Evolutionary conservation across 1,140 invertebrate species (phyloP).

Genomic region (Drosophila elegans): DNA sequence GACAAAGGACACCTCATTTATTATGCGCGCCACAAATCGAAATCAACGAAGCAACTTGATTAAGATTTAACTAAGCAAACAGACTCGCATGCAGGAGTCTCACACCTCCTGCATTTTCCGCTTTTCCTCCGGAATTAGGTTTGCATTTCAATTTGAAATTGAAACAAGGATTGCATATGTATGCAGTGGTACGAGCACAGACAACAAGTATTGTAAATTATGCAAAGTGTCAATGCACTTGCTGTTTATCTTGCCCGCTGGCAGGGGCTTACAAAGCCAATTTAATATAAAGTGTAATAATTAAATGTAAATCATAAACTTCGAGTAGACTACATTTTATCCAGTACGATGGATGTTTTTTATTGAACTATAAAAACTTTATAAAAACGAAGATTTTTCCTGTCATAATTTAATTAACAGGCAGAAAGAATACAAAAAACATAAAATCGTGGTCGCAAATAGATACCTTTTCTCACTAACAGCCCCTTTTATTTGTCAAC

Average conservation of each 20-base stretch:
- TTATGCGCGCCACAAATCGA: conserved; percentile 81
- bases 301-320: conserved; percentile 9
- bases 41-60: conserved; percentile 80
- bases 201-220: conserved; percentile 59
- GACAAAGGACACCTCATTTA: conserved; percentile 64
- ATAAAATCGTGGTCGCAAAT: too few relatives aligned
- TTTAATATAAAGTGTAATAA: conserved; percentile 36
- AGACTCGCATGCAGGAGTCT: conserved; percentile 33
- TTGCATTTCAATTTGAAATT: conserved; percentile 66
- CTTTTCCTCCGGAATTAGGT: conserved; percentile 16
- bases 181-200: conserved; percentile 24
- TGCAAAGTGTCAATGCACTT: conserved; percentile 59
- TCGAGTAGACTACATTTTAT: conserved; percentile 8
- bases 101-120: conserved; percentile 7
- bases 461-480: too few relatives aligned
- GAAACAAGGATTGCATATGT: conserved; percentile 40
- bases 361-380: too few relatives aligned
- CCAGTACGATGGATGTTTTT: neutral
- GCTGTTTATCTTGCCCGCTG: conserved; percentile 30
- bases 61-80: conserved; percentile 80
- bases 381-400: too few relatives aligned
- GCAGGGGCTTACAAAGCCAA: conserved; percentile 17
- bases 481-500: too few relatives aligned
- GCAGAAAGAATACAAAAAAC: too few relatives aligned
- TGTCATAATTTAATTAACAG: too few relatives aligned